These are phyloP conservation scores for Paramuricea clavata DNA, from an alignment of 92 coral and sea anemone genomes.

Conservation along the genomic window DNA sequence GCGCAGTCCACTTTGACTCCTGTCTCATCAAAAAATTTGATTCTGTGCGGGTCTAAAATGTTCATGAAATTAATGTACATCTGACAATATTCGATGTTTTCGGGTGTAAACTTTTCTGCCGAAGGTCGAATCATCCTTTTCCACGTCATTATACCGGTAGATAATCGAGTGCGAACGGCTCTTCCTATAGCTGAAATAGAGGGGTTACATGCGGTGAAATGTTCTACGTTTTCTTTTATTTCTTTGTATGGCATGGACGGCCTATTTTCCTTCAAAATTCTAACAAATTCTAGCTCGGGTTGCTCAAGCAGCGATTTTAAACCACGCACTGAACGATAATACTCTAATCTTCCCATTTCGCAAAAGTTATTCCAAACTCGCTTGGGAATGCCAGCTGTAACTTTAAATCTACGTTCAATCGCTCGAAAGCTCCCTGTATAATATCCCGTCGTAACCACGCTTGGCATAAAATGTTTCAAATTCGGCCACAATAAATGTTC, in stretches of 20 bases:
- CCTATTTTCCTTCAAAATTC: too few species aligned
- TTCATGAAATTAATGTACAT: conserved; percentile 51
- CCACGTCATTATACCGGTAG: conserved; percentile 52
- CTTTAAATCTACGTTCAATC: conserved; percentile 35
- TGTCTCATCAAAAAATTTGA: conserved; percentile 59
- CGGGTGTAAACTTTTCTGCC: conserved; percentile 53
- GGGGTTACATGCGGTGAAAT: background rate
- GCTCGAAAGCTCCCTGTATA: conserved; percentile 39
- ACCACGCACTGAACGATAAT: too few species aligned
- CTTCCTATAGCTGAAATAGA: conserved; percentile 39
- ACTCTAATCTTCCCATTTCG: too few species aligned
- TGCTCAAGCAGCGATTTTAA: too few species aligned
- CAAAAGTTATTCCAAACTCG: too few species aligned
- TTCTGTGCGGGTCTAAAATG: conserved; percentile 39
- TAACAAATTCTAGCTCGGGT: too few species aligned
- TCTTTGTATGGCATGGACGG: background rate
- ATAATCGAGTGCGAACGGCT: conserved; percentile 48
- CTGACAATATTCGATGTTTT: conserved; percentile 59
- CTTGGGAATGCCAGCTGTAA: conserved; percentile 22
- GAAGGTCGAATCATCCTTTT: conserved; percentile 55
- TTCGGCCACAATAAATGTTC: too few species aligned
- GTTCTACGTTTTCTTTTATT: background rate
- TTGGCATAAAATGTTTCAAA: too few species aligned
- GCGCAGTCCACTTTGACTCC: conserved; percentile 12
- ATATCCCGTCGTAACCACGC: too few species aligned